Conservation (phyloP, 2,797 vertebrate species). For the Phoebastria nigripes region DNA sequence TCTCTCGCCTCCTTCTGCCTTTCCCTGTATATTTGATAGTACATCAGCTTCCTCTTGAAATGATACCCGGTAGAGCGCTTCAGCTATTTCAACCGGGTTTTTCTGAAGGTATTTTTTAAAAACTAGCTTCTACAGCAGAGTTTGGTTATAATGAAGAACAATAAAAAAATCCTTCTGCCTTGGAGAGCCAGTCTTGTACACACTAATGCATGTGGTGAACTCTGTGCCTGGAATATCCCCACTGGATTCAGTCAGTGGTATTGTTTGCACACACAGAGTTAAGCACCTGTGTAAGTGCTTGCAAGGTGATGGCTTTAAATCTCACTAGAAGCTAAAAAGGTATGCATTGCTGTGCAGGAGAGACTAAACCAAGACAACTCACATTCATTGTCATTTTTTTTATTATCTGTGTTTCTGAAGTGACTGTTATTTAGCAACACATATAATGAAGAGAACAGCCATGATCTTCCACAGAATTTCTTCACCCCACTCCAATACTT, state of each 20-base stretch:
- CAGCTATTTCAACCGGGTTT: conserved; percentile 1
- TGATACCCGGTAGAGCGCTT: conserved; percentile 52
- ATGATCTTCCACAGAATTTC: not conserved
- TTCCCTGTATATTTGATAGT: conserved; percentile 4
- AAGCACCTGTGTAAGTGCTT: not conserved
- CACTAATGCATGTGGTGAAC: not conserved
- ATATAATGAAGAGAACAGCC: not conserved
- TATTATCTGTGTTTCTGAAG: not conserved
- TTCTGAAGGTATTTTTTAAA: conserved; percentile 31
- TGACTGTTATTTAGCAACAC: not conserved
- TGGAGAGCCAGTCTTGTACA: not conserved
- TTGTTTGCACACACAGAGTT: not conserved
- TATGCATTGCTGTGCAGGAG: not conserved
- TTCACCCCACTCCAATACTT: not conserved
- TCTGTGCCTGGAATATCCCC: not conserved
- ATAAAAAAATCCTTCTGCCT: not conserved
- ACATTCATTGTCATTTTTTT: not conserved
- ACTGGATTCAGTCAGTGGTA: not conserved
- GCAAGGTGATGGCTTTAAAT: not conserved
- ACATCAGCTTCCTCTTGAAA: conserved; percentile 60
- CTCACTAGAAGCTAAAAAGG: not conserved
- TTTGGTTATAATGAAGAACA: conserved; percentile 52
- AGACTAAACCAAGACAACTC: not conserved
- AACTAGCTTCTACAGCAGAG: conserved; percentile 2
- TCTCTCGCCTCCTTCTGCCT: not conserved